Base-by-base conservation (phyloP, 2,113 vertebrate species). In the Dipodomys ordii region DNA sequence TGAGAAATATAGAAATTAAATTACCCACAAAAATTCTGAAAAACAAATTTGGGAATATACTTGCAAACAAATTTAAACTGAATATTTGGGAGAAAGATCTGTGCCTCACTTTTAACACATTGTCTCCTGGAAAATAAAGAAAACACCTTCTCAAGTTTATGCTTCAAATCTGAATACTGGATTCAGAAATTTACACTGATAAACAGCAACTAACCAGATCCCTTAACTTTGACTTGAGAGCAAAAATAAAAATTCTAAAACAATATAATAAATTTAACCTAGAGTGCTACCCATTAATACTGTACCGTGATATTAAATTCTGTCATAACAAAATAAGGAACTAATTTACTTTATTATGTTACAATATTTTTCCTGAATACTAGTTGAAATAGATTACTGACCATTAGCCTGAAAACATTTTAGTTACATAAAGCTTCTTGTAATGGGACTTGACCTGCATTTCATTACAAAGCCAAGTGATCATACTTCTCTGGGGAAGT, bases 401-500 rank as follows among this genome's bases (percentile, higher is more conserved):
- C 69, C 69, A 64, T 18, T 13, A 88, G 62, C 20, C 83, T 87
- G 72, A 73, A 91, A 84, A 93, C 86, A 81, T 69, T 95, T 92
- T 83, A 83, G 62, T 49, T 88, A 80, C 28, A 71, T 0, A n/a
- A 28, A 76, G 32, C 35, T 88, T 82, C 71, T 0, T 62, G 7
- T 60, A 74, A 91, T 83, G 72, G 68, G 32, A 81, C 87, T 65
- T 92, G 32, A 88, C 87, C 81, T 67, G 49, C 78, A 94, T 94
- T 96, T 95, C 92, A 91, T 87, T 91, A 81, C 87, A 74, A 95
- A 90, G 72, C 7, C 35, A 81, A 87, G 12, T 23, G 73, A 86
- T 78, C 44, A 74, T 57, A 78, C n/a, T 86, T 46, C 91, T 74
- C 77, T 68, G 20, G 85, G 73, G 30, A 94, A 93, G 84, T 13